A percentile compares a stretch with the other conserved stretches of the same genome.
Conservation (phyloP, 2,113 vertebrate species). For the Agapornis roseicollis region DNA sequence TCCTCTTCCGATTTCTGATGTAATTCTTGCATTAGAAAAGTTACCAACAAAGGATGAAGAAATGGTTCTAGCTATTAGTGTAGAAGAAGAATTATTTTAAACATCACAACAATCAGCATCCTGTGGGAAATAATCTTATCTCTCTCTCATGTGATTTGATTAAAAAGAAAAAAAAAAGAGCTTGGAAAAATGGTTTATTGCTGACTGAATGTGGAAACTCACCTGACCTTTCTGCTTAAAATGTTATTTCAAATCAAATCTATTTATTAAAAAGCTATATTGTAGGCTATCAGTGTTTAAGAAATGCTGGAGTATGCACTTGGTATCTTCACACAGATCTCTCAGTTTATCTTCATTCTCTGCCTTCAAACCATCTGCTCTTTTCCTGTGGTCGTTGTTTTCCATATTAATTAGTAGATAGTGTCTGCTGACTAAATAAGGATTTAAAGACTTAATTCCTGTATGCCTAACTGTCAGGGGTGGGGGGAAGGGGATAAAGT, state of each 20-base stretch:
- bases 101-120: background rate
- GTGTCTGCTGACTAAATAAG: constrained; percentile 32
- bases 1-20: background rate
- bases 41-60: background rate
- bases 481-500: background rate
- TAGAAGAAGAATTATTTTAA: background rate
- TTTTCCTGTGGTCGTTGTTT: constrained; percentile 43
- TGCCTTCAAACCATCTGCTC: constrained; percentile 29
- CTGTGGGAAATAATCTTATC: background rate
- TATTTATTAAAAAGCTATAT: background rate
- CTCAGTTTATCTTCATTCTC: background rate
- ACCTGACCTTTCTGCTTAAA: constrained; percentile 23
- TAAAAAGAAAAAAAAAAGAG: background rate
- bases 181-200: background rate
- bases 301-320: background rate
- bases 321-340: background rate
- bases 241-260: constrained; percentile 1
- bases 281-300: background rate
- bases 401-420: constrained; percentile 42
- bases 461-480: background rate
- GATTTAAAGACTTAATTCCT: constrained; percentile 49
- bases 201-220: background rate
- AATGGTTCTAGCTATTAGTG: background rate
- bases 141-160: background rate
- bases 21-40: background rate